phyloP scores from a whole-genome alignment of 2,113 vertebrate genomes.

The Python bivittatus region DNA sequence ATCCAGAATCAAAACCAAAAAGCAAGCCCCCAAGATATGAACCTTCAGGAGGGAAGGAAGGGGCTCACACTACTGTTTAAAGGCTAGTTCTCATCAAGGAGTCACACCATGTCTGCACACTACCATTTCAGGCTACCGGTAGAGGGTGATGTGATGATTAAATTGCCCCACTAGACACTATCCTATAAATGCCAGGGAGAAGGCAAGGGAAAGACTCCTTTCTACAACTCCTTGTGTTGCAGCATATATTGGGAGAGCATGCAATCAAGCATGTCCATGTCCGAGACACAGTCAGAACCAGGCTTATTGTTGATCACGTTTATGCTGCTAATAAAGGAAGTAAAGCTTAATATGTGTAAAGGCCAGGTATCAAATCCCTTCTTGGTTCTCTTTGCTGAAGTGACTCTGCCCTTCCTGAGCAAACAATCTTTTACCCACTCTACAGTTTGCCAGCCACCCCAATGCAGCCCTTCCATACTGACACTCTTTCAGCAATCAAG shows the following conservation, averaged over 20 bases:
- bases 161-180: neutral
- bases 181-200: neutral
- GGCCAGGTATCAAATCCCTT: neutral
- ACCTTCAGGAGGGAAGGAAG: neutral
- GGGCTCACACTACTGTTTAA: neutral
- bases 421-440: neutral
- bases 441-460: neutral
- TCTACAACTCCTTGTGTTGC: neutral
- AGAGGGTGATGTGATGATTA: neutral
- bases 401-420: neutral
- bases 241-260: neutral
- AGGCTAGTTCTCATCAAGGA: neutral
- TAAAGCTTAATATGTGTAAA: neutral
- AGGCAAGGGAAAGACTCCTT: neutral
- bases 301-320: neutral
- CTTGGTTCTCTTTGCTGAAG: neutral
- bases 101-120: neutral
- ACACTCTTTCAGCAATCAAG: neutral
- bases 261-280: neutral
- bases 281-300: neutral
- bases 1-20: constrained; percentile 4
- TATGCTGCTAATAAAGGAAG: neutral
- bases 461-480: neutral
- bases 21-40: neutral
- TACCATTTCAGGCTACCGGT: neutral